A percentile compares a stretch with the other conserved stretches of the same genome.
Conservation (phyloP, 2,888 invertebrate species). For the Macropis europaea region DNA sequence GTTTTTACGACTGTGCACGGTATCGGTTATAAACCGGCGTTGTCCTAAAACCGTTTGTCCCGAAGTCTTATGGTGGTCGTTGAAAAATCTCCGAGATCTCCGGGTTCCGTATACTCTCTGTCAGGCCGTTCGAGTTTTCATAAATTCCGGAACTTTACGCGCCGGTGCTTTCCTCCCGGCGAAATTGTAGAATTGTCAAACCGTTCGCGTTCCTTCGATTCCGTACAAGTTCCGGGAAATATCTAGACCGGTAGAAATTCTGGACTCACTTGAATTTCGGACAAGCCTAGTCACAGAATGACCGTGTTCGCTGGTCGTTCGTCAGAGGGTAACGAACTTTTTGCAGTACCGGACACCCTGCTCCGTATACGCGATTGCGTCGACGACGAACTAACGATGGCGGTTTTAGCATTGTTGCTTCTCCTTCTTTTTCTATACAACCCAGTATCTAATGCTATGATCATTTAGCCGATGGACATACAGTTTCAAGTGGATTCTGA, state of each 20-base stretch:
- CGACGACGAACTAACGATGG: slow-evolving; percentile 9
- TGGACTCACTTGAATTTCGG: no score
- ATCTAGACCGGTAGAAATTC: no score
- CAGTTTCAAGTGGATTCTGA: no score
- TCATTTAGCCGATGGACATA: no score
- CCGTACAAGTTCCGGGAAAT: no score
- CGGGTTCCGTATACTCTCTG: slow-evolving; percentile 15
- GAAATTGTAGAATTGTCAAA: background rate
- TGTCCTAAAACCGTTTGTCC: slow-evolving; percentile 17
- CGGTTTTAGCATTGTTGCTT: slow-evolving; percentile 32
- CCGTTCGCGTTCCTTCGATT: no score
- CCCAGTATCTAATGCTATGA: no score
- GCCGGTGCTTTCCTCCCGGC: background rate
- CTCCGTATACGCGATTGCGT: slow-evolving; percentile 21
- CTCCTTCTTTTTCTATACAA: no score
- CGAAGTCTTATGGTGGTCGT: slow-evolving; percentile 9
- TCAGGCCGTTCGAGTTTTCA: slow-evolving; percentile 23
- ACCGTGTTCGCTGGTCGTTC: no score
- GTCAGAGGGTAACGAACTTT: slow-evolving; percentile 5
- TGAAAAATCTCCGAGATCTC: slow-evolving; percentile 26
- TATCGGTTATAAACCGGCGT: slow-evolving; percentile 40
- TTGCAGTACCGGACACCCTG: background rate
- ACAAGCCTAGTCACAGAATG: no score
- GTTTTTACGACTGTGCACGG: slow-evolving; percentile 39
- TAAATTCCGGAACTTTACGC: slow-evolving; percentile 13